phyloP scores from a whole-genome alignment of 2,113 vertebrate genomes.

The Calyptomena viridis region DNA sequence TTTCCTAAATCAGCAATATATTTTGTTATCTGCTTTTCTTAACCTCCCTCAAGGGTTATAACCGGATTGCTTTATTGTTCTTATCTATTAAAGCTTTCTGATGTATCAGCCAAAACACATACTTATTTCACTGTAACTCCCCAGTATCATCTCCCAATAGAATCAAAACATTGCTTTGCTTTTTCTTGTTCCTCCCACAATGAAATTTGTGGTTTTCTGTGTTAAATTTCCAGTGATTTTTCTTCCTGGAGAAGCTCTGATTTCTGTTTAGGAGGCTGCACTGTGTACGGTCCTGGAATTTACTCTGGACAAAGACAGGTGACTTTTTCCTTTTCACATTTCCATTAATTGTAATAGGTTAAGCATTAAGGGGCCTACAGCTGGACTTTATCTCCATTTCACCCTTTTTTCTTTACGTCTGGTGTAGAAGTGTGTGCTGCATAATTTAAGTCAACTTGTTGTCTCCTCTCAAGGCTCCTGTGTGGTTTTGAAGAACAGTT shows the following conservation, averaged over 20 bases:
- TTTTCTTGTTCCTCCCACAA: not conserved
- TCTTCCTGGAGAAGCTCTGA: not conserved
- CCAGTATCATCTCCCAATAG: not conserved
- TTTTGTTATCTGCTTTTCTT: slow-evolving; percentile 41
- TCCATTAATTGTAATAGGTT: not conserved
- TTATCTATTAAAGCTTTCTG: slow-evolving; percentile 21
- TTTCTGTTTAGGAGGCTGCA: not conserved
- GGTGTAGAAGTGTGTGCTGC: not conserved
- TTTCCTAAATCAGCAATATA: slow-evolving; percentile 16
- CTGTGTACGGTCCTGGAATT: not conserved
- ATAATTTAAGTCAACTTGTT: not conserved
- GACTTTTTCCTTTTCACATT: not conserved
- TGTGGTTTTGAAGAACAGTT: not conserved
- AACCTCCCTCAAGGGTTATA: not conserved
- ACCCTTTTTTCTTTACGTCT: not conserved
- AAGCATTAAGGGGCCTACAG: not conserved
- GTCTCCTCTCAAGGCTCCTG: not conserved
- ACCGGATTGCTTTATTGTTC: not conserved
- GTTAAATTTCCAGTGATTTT: not conserved
- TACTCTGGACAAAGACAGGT: not conserved
- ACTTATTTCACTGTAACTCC: not conserved
- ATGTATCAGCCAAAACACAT: not conserved
- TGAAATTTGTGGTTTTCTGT: not conserved
- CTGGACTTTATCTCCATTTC: not conserved
- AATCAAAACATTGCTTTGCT: not conserved